Percentiles rank a stretch among this genome's conserved stretches.
Evolutionary conservation across 2,797 vertebrate genomes (phyloP).

Genomic region (Amblyopsis hoosieri): DNA sequence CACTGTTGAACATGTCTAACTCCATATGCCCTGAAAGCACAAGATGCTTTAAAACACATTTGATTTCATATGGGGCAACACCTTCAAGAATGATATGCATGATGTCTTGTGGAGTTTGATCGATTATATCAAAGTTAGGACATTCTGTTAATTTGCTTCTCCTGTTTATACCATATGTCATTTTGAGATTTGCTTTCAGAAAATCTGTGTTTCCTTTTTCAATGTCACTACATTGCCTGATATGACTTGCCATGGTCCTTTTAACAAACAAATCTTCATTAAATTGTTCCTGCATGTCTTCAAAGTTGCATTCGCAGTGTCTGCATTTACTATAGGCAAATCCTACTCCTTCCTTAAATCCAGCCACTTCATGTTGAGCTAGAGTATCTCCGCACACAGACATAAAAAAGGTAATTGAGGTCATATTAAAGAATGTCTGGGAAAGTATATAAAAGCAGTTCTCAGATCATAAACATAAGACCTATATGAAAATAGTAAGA

Average conservation of each 20-base stretch:
- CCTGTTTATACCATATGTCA: slow-evolving; percentile 6
- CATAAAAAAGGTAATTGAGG: background rate
- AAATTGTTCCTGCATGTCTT: slow-evolving; percentile 25
- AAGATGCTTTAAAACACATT: slow-evolving; percentile 27
- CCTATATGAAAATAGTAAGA: too few relatives aligned
- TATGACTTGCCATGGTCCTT: slow-evolving; percentile 16
- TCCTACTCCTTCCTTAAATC: slow-evolving; percentile 9
- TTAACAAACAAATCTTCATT: slow-evolving; percentile 28
- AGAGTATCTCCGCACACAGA: slow-evolving; percentile 14
- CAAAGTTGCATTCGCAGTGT: slow-evolving; percentile 18
- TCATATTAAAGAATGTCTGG: too few relatives aligned
- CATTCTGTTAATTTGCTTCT: slow-evolving; percentile 24
- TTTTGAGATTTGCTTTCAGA: slow-evolving; percentile 1
- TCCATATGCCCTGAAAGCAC: slow-evolving; percentile 14
- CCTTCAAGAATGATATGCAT: slow-evolving; percentile 29
- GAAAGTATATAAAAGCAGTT: too few relatives aligned
- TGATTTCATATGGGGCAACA: slow-evolving; percentile 34
- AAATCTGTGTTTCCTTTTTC: slow-evolving; percentile 24
- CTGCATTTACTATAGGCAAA: too few relatives aligned
- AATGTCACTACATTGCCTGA: slow-evolving; percentile 16
- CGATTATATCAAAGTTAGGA: slow-evolving; percentile 22
- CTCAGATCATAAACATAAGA: too few relatives aligned
- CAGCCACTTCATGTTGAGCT: slow-evolving; percentile 18
- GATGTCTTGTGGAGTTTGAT: slow-evolving; percentile 7
- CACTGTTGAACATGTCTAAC: slow-evolving; percentile 24